phyloP scores from a whole-genome alignment of 2,113 vertebrate species.

The Pterophyllum scalare region DNA sequence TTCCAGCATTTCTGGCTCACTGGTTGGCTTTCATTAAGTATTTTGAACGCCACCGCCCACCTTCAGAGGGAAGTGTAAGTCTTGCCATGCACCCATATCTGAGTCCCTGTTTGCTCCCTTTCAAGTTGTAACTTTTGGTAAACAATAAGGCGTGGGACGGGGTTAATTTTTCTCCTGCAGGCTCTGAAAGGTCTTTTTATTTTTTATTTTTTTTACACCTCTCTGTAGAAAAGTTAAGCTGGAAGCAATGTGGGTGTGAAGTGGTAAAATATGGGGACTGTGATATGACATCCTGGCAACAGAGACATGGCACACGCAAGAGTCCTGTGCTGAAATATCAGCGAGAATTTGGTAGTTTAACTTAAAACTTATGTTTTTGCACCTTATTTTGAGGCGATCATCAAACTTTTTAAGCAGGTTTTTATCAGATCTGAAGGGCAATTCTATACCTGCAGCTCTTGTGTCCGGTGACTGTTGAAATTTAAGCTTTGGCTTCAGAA shows the following conservation, averaged over 20 bases:
- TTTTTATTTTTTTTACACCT: too few species aligned
- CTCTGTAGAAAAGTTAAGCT: conserved; percentile 19
- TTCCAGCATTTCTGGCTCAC: not conserved
- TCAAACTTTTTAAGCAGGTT: too few species aligned
- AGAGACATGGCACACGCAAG: too few species aligned
- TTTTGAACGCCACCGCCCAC: not conserved
- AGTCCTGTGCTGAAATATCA: too few species aligned
- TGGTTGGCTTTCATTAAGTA: not conserved
- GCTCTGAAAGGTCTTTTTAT: not conserved
- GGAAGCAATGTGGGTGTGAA: not conserved
- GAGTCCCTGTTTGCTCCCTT: not conserved
- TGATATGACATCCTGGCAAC: not conserved
- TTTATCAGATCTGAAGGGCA: too few species aligned
- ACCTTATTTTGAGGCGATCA: too few species aligned
- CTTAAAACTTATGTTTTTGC: too few species aligned
- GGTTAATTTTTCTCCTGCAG: not conserved
- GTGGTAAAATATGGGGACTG: not conserved
- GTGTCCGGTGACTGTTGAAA: not conserved
- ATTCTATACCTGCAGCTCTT: not conserved
- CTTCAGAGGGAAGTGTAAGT: not conserved
- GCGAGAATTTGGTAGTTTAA: too few species aligned
- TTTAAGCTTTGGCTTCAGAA: too few species aligned
- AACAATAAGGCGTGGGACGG: not conserved
- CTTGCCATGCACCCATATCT: not conserved
- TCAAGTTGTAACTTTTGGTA: not conserved